Evolutionary conservation across 2,797 vertebrate genomes (phyloP).

Genomic region (Kryptolebias ocellatus): DNA sequence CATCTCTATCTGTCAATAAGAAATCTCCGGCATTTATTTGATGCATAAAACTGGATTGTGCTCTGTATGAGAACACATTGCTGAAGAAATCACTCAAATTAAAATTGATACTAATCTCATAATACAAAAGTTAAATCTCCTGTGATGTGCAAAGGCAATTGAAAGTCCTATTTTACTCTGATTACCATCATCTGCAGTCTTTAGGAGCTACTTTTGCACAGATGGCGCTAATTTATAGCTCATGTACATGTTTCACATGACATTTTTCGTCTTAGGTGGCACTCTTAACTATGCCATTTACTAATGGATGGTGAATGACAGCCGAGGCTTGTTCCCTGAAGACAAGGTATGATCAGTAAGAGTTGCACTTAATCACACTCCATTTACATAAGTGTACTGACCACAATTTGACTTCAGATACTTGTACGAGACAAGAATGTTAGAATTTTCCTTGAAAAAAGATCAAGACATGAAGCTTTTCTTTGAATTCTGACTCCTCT

Average conservation of each 20-base stretch:
- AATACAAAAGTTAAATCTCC: not conserved
- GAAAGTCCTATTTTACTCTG: not conserved
- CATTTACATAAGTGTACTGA: not conserved
- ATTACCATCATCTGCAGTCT: not conserved
- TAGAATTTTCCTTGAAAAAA: not conserved
- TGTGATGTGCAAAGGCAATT: not conserved
- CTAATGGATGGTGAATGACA: not conserved
- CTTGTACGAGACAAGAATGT: too few species aligned
- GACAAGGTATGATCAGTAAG: not conserved
- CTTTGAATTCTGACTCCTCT: too few species aligned
- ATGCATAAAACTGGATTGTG: too few species aligned
- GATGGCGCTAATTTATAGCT: slow-evolving; percentile 9
- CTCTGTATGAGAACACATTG: not conserved
- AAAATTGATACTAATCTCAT: not conserved
- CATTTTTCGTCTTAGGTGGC: not conserved
- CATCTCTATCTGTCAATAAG: too few species aligned
- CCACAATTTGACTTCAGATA: not conserved
- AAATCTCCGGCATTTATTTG: too few species aligned
- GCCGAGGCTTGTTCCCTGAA: not conserved
- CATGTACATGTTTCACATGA: not conserved
- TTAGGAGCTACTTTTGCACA: slow-evolving; percentile 9
- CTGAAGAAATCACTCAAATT: too few species aligned
- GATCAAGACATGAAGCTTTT: not conserved
- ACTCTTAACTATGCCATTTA: not conserved
- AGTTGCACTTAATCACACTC: not conserved